These are phyloP conservation scores for Oasisia sp. DNA, from an alignment of 2,888 invertebrate genomes.

Conservation along the genomic window DNA sequence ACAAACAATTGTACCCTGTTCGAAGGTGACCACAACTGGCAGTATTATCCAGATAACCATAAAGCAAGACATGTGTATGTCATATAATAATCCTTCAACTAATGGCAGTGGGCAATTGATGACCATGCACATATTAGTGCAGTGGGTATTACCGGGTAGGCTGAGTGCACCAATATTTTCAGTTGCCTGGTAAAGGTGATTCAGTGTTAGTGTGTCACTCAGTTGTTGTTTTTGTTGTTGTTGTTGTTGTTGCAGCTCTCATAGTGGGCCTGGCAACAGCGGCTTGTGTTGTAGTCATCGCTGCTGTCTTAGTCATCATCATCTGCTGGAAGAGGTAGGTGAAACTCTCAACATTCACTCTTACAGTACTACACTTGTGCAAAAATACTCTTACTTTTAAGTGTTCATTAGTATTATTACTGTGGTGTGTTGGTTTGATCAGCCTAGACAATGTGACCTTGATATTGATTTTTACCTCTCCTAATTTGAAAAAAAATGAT, in stretches of 20 bases:
- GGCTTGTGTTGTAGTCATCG: neutral
- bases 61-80: too few relatives aligned
- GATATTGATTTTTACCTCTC: too few relatives aligned
- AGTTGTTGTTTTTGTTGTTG: neutral
- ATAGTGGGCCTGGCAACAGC: neutral
- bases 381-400: neutral
- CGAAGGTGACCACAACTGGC: neutral
- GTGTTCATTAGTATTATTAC: too few relatives aligned
- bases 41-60: too few relatives aligned
- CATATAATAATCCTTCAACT: too few relatives aligned
- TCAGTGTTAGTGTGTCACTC: neutral
- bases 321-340: neutral
- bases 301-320: neutral
- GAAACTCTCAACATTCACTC: neutral
- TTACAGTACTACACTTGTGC: neutral
- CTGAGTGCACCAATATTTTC: too few relatives aligned
- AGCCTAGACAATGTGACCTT: too few relatives aligned
- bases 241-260: conserved; percentile 8
- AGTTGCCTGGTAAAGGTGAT: neutral
- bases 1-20: neutral
- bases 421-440: too few relatives aligned
- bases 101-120: too few relatives aligned
- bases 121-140: too few relatives aligned
- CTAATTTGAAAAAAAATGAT: too few relatives aligned
- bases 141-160: too few relatives aligned